Evolutionary conservation across 2,888 invertebrate genomes (phyloP).

Genomic region (Phyllotreta striolata): DNA sequence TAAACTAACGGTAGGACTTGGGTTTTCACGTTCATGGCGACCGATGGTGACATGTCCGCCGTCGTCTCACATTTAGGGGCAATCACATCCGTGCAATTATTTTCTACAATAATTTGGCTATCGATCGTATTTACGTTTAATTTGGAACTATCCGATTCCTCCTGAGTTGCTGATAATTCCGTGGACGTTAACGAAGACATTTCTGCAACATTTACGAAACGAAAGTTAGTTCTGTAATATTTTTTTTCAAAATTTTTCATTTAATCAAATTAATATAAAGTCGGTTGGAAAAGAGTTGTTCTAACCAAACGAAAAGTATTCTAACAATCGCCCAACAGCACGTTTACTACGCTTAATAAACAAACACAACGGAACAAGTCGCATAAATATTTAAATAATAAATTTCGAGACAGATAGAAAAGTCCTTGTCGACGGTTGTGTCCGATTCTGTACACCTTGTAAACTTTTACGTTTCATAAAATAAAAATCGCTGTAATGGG

Average conservation of each 20-base stretch:
- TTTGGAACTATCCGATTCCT: constrained; percentile 41
- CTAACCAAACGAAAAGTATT: neutral
- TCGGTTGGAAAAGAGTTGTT: too few relatives aligned
- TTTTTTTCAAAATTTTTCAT: constrained; percentile 1
- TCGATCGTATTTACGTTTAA: constrained; percentile 41
- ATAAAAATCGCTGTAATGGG: constrained; percentile 40
- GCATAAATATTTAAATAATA: constrained; percentile 28
- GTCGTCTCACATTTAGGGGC: constrained; percentile 46
- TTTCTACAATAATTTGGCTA: constrained; percentile 47
- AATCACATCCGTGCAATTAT: constrained; percentile 47
- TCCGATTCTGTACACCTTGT: constrained; percentile 37
- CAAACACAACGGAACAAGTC: constrained; percentile 22
- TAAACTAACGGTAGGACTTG: constrained; percentile 68
- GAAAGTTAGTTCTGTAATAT: constrained; percentile 3
- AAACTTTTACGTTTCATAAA: constrained; percentile 41
- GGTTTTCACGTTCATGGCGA: constrained; percentile 50
- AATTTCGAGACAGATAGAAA: constrained; percentile 37
- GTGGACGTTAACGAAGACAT: constrained; percentile 50
- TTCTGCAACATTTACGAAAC: constrained; percentile 47
- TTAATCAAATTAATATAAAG: constrained; percentile 20
- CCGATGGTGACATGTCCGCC: constrained; percentile 39
- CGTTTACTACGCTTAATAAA: neutral
- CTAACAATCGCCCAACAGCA: too few relatives aligned
- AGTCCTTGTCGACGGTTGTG: constrained; percentile 45
- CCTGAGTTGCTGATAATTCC: constrained; percentile 40